Evolutionary conservation across 1,140 invertebrate genomes (phyloP), one percentile per base, ranked within the genome.

Genomic region (Ips typographus): DNA sequence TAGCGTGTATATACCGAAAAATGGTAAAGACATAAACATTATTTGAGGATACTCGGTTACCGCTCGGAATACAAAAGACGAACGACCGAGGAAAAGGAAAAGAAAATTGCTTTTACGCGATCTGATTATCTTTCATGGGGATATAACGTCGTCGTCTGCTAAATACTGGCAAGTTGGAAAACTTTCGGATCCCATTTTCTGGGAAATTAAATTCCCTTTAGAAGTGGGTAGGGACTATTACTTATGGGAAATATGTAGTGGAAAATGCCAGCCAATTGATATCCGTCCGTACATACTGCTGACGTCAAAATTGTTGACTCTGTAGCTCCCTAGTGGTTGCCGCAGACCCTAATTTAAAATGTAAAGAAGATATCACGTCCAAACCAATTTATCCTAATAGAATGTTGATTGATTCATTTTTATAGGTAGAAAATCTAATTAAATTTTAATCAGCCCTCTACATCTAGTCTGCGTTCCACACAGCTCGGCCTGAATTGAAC

Each of bases 191-290:
- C 58, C 62, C 59, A 68, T 68, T 68, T 68, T 68, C 67, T 68
- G 67, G 67, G 67, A 68, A 68, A 68, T 68, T 68, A 68, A 68
- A 68, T 68, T 68, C 60, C 52, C 44, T 68, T 68, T 68, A 68
- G 57, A 68, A 59, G 44, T 68, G 58, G 53, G 52, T 56, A 56
- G 63, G 49, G 49, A 65, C 63, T 56, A 42, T 51, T 49, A 40
- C 4, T 55, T 55, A 55, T 55, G 44, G 41, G 40, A 60, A 60
- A 60, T 41, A 42, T 43, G 40, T 60, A 60, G 58, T 44, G 41
- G 58, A 44, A 42, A 39, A 60, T 60, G 40, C 44, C 44, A 49
- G 44, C 44, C 44, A 49, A 49, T 49, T 49, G 7, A 49, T 49
- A 22, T 49, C 7, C 22, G 44, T 22, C 22, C 22, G 22, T 22